Conservation (phyloP, 2,888 invertebrate genomes). For the Holacanthella duospinosa region DNA sequence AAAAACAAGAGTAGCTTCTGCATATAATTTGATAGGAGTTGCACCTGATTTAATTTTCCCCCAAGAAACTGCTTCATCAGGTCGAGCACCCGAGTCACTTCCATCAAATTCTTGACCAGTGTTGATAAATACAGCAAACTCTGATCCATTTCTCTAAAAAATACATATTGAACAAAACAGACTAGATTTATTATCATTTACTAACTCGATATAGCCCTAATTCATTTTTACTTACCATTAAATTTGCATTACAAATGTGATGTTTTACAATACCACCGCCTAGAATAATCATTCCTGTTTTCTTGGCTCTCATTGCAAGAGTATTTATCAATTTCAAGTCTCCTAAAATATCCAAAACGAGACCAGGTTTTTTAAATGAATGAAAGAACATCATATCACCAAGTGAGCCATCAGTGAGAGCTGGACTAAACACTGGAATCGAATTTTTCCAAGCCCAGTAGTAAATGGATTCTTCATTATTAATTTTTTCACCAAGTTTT, state of each 20-base stretch:
- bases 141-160: conserved; percentile 80
- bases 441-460: conserved; percentile 95
- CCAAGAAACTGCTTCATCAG: conserved; percentile 96
- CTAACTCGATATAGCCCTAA: too few species aligned
- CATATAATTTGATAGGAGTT: conserved; percentile 81
- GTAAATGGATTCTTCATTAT: conserved; percentile 81
- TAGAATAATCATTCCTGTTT: conserved; percentile 92
- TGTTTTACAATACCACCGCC: conserved; percentile 97
- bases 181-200: background rate
- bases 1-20: conserved; percentile 87
- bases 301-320: conserved; percentile 82
- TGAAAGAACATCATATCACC: conserved; percentile 99
- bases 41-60: conserved; percentile 88
- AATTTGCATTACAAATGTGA: conserved; percentile 97
- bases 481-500: conserved; percentile 78
- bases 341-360: conserved; percentile 81
- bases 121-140: conserved; percentile 89
- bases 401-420: conserved; percentile 90
- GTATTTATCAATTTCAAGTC: conserved; percentile 82
- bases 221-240: conserved; percentile 89
- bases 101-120: conserved; percentile 94
- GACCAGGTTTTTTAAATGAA: conserved; percentile 81
- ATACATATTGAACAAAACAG: too few species aligned
- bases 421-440: conserved; percentile 96
- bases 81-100: conserved; percentile 92